A percentile compares a stretch with the other conserved stretches of the same genome.
phyloP scores from a whole-genome alignment of 2,797 vertebrate species.

The Pipistrellus pygmaeus region DNA sequence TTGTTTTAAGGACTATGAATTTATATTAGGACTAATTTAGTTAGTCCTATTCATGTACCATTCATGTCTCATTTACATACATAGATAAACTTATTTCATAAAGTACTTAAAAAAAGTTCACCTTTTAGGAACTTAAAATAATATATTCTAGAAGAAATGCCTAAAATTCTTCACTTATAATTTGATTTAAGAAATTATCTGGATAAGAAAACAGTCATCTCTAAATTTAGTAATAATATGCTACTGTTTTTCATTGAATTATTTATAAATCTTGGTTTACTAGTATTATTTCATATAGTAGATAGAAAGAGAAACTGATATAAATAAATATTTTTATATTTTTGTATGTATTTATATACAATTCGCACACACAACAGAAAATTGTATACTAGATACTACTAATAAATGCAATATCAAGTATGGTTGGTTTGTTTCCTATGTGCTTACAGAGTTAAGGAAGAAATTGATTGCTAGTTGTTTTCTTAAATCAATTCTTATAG shows the following conservation, averaged over 20 bases:
- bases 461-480: background rate
- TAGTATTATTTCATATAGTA: conserved; percentile 10
- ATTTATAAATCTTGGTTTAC: conserved; percentile 55
- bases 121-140: conserved; percentile 43
- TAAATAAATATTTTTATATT: conserved; percentile 24
- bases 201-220: conserved; percentile 30
- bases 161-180: background rate
- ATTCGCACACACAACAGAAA: background rate
- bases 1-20: conserved; percentile 15
- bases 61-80: background rate
- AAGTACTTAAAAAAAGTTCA: conserved; percentile 2
- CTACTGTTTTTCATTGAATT: conserved; percentile 48
- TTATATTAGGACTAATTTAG: background rate
- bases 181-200: conserved; percentile 63
- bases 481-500: background rate
- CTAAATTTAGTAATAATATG: conserved; percentile 14
- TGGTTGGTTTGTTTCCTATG: background rate
- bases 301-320: background rate
- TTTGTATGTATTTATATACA: background rate
- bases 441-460: background rate
- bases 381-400: conserved; percentile 1
- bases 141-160: background rate
- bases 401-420: background rate
- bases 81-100: conserved; percentile 45
- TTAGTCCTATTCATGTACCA: background rate